Conservation (phyloP, 2,888 invertebrate genomes). For the Neelides folsomi region DNA sequence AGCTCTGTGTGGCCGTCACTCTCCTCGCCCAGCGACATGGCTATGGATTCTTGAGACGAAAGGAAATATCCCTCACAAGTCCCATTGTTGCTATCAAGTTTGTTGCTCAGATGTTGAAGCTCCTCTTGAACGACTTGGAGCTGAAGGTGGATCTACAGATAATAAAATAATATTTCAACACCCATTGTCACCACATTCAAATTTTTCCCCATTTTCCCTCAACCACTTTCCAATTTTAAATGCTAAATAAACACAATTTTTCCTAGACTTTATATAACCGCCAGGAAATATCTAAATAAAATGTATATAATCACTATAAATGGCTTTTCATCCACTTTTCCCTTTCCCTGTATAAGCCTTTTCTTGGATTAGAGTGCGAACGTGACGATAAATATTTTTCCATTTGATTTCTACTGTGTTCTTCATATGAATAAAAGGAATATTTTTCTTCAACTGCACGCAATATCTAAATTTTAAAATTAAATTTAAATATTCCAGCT, state of each 20-base stretch:
- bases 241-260: not conserved
- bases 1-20: slow-evolving; percentile 26
- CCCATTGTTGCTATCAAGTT: slow-evolving; percentile 15
- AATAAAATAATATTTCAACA: slow-evolving; percentile 1
- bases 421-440: too few relatives aligned
- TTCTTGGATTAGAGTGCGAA: not conserved
- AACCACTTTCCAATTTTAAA: not conserved
- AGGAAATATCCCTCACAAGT: too few relatives aligned
- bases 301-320: not conserved
- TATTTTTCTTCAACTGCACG: too few relatives aligned
- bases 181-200: too few relatives aligned
- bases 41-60: slow-evolving; percentile 5
- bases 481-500: too few relatives aligned
- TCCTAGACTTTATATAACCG: not conserved
- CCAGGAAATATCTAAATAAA: not conserved
- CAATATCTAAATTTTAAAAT: too few relatives aligned
- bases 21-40: not conserved
- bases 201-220: not conserved
- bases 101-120: slow-evolving; percentile 34
- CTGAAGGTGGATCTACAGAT: slow-evolving; percentile 35
- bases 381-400: not conserved
- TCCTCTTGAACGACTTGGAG: slow-evolving; percentile 37
- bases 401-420: too few relatives aligned
- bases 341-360: not conserved
- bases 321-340: not conserved